Percentiles rank a stretch among this genome's conserved stretches.
phyloP scores from a whole-genome alignment of 1,140 invertebrate genomes.

The Apis dorsata region DNA sequence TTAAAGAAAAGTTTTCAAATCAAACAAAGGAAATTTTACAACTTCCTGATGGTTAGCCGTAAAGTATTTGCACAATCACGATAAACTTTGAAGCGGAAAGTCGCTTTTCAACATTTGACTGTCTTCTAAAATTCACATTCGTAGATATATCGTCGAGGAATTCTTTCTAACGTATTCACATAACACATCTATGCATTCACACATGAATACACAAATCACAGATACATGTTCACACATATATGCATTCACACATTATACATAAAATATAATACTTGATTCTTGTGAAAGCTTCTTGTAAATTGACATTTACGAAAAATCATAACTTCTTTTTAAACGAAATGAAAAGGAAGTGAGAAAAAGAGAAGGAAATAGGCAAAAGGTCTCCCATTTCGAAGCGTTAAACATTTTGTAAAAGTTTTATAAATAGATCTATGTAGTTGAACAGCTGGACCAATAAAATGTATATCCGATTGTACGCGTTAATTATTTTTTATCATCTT shows the following conservation, averaged over 20 bases:
- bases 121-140: constrained; percentile 17
- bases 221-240: not conserved
- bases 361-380: constrained; percentile 36
- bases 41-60: constrained; percentile 7
- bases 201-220: not conserved
- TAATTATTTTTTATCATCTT: constrained; percentile 27
- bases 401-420: constrained; percentile 68
- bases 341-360: not conserved
- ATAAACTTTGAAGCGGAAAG: constrained; percentile 43
- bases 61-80: constrained; percentile 48
- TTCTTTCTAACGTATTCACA: constrained; percentile 37
- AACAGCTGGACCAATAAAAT: constrained; percentile 68
- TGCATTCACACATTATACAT: not conserved
- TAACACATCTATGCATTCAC: not conserved
- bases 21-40: not conserved
- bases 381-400: constrained; percentile 58
- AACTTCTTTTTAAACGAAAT: constrained; percentile 56
- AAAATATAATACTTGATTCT: constrained; percentile 27
- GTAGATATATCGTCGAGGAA: constrained; percentile 38
- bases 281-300: constrained; percentile 52
- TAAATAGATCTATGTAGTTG: constrained; percentile 68
- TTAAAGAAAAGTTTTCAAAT: not conserved
- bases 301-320: constrained; percentile 49
- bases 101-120: constrained; percentile 38
- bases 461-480: constrained; percentile 63